These are phyloP conservation scores for Ceuthmochares aereus DNA, from an alignment of 2,113 vertebrate species.

Conservation along the genomic window DNA sequence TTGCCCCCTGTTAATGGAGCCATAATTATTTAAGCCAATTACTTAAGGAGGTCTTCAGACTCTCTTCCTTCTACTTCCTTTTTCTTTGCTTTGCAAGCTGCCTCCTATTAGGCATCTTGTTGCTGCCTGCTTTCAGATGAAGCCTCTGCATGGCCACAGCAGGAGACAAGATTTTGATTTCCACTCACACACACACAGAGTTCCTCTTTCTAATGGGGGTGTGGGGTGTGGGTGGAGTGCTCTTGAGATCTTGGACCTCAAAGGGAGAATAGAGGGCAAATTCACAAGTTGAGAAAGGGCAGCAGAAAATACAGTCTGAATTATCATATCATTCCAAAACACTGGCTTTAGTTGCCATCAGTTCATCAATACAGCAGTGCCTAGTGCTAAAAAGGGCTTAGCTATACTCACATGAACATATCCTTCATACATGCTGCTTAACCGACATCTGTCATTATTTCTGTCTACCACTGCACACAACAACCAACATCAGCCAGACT, in stretches of 20 bases:
- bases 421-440: background rate
- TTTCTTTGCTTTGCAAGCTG: background rate
- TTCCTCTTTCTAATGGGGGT: background rate
- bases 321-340: conserved; percentile 2
- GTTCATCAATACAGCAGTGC: background rate
- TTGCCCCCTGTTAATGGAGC: background rate
- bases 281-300: background rate
- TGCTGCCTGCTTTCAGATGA: conserved; percentile 6
- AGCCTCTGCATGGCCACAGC: background rate
- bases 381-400: background rate
- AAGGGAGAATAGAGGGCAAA: background rate
- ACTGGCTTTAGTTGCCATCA: background rate
- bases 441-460: background rate
- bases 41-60: background rate
- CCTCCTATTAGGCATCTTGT: background rate
- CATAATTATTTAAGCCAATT: conserved; percentile 3
- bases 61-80: background rate
- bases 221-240: background rate
- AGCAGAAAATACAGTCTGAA: conserved; percentile 42
- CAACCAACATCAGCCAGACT: background rate
- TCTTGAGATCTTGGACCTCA: conserved; percentile 16
- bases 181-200: background rate
- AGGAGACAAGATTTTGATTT: background rate
- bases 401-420: background rate
- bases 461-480: background rate